A percentile compares a stretch with the other conserved stretches of the same genome.
These are phyloP conservation scores for Heterotis niloticus DNA, from an alignment of 2,113 vertebrate species.

Conservation along the genomic window DNA sequence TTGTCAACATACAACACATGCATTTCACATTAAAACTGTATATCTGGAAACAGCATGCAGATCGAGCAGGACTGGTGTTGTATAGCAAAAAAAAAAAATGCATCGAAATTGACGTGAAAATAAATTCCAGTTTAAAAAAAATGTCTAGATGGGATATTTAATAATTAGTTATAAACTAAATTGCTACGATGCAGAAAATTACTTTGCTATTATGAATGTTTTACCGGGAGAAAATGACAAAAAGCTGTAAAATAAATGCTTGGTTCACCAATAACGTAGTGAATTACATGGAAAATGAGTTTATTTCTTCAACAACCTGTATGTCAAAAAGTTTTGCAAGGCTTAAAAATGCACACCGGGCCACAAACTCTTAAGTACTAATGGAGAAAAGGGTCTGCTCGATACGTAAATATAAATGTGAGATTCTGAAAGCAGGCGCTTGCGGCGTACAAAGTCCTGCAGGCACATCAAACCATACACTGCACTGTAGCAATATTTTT, in stretches of 20 bases:
- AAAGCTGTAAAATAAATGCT: neutral
- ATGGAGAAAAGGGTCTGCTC: no score
- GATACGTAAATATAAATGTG: no score
- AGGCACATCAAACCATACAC: no score
- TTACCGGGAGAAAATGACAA: neutral
- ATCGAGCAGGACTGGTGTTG: neutral
- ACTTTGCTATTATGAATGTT: neutral
- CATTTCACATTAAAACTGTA: constrained; percentile 51
- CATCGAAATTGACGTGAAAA: neutral
- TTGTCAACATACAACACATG: constrained; percentile 49
- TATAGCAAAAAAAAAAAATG: constrained; percentile 14
- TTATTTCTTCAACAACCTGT: no score
- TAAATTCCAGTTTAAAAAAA: neutral
- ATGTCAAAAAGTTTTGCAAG: no score
- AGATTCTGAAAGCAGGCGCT: no score
- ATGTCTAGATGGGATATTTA: no score
- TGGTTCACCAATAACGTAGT: neutral
- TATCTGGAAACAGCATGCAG: constrained; percentile 60
- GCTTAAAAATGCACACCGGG: no score
- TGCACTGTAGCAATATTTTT: no score
- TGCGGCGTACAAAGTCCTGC: no score
- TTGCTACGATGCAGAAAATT: constrained; percentile 2
- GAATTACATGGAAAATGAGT: neutral
- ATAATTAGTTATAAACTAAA: no score
- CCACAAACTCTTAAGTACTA: no score